phyloP scores from a whole-genome alignment of 2,113 vertebrate species.

The Hirundichthys speculiger region DNA sequence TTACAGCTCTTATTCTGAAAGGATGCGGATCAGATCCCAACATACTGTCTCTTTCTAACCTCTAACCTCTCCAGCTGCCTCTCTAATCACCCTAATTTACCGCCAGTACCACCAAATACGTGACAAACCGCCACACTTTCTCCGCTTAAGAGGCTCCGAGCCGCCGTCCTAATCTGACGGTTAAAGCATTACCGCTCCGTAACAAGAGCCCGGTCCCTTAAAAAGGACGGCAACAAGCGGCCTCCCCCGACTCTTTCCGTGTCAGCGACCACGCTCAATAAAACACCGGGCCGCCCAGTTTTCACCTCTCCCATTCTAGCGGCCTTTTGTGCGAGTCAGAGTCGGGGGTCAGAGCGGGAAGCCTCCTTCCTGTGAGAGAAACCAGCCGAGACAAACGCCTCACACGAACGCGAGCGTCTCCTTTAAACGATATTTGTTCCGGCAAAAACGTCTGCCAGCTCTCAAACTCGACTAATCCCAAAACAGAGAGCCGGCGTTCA shows the following conservation, averaged over 20 bases:
- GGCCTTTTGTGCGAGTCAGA: conserved; percentile 35
- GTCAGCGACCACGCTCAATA: conserved; percentile 24
- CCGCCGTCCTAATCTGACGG: conserved; percentile 42
- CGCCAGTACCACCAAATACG: not conserved
- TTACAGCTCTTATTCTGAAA: not conserved
- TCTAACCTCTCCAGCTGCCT: not conserved
- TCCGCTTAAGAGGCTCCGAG: conserved; percentile 21
- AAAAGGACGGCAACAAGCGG: conserved; percentile 52
- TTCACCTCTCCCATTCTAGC: conserved; percentile 57
- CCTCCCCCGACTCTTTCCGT: conserved; percentile 9
- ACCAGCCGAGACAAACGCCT: no score
- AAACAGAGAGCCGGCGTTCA: not conserved
- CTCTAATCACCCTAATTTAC: conserved; percentile 33
- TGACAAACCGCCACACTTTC: conserved; percentile 18
- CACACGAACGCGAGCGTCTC: no score
- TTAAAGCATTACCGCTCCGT: conserved; percentile 30
- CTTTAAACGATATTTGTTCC: no score
- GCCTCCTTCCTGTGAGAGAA: no score
- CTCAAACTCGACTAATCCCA: conserved; percentile 10
- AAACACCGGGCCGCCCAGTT: conserved; percentile 35
- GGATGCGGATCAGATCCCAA: not conserved
- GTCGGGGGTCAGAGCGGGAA: conserved; percentile 41
- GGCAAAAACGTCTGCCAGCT: not conserved
- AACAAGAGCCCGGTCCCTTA: conserved; percentile 15
- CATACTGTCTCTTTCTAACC: not conserved